Evolutionary conservation across 2,797 vertebrate genomes (phyloP).

Genomic region (Semotilus atromaculatus): DNA sequence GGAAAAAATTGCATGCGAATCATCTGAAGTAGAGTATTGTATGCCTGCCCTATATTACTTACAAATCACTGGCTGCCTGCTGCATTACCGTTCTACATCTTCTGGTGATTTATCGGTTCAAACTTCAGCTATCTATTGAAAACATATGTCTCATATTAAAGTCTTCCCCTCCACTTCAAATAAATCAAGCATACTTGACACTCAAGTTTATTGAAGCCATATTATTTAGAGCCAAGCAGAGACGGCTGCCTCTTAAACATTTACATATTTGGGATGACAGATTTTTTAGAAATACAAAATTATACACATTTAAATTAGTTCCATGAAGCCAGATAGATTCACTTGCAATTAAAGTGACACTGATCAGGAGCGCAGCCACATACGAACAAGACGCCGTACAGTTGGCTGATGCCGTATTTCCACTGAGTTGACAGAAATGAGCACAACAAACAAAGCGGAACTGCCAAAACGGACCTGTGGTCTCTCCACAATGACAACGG

Average conservation of each 20-base stretch:
- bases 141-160: slow-evolving; percentile 83
- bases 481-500: slow-evolving; percentile 33
- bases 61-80: slow-evolving; percentile 74
- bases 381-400: slow-evolving; percentile 31
- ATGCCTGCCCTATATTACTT: slow-evolving; percentile 73
- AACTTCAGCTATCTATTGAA: slow-evolving; percentile 80
- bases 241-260: slow-evolving; percentile 67
- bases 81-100: slow-evolving; percentile 73
- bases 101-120: slow-evolving; percentile 69
- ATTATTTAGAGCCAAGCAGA: slow-evolving; percentile 67
- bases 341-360: slow-evolving; percentile 45
- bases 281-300: slow-evolving; percentile 41
- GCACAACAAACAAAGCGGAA: slow-evolving; percentile 47
- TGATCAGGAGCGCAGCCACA: slow-evolving; percentile 25
- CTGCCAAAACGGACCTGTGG: slow-evolving; percentile 37
- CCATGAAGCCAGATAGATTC: slow-evolving; percentile 50
- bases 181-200: slow-evolving; percentile 81
- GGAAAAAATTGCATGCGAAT: slow-evolving; percentile 42
- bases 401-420: slow-evolving; percentile 41
- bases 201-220: slow-evolving; percentile 79
- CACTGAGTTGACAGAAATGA: slow-evolving; percentile 51
- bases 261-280: slow-evolving; percentile 65
- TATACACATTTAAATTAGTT: slow-evolving; percentile 56
- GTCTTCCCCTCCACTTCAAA: slow-evolving; percentile 83
- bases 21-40: slow-evolving; percentile 53